Percentiles rank a stretch among this genome's conserved stretches.
Evolutionary conservation across 2,888 invertebrate species (phyloP).

Genomic region (Fissipunctia ypsillon): DNA sequence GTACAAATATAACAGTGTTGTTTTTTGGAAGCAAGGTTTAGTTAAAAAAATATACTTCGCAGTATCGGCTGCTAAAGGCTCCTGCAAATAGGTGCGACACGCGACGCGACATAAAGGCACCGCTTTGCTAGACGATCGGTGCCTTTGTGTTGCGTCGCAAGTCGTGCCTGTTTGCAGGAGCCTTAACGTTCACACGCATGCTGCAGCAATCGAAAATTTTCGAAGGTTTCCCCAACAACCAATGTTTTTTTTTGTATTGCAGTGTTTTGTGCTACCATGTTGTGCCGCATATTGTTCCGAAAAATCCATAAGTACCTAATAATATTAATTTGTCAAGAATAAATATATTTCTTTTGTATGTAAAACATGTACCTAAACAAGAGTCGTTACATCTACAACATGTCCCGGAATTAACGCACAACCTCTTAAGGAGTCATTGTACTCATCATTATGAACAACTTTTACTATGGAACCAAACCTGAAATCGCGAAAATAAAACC

Average conservation of each 20-base stretch:
- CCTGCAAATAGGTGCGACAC: too few relatives aligned
- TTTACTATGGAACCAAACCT: too few relatives aligned
- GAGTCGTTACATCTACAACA: not conserved
- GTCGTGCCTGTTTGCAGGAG: too few relatives aligned
- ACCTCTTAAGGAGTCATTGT: too few relatives aligned
- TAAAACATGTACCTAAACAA: conserved; percentile 15
- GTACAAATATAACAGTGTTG: not conserved
- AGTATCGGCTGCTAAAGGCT: conserved; percentile 31
- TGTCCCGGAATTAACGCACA: too few relatives aligned
- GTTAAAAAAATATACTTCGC: not conserved
- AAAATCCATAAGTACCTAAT: conserved; percentile 3
- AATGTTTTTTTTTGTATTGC: conserved; percentile 4
- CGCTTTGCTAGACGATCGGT: too few relatives aligned
- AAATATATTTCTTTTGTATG: conserved; percentile 18
- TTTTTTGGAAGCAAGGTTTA: not conserved
- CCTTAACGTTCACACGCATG: conserved; percentile 37
- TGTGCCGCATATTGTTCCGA: not conserved
- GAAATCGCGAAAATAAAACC: too few relatives aligned
- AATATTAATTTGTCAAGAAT: not conserved
- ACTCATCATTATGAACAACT: too few relatives aligned
- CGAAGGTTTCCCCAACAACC: conserved; percentile 16
- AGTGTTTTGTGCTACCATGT: not conserved
- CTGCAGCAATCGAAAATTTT: conserved; percentile 25
- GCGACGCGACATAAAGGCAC: too few relatives aligned
- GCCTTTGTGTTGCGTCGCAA: too few relatives aligned